phyloP scores from a whole-genome alignment of 2,113 vertebrate species.

The Coracopsis vasa region DNA sequence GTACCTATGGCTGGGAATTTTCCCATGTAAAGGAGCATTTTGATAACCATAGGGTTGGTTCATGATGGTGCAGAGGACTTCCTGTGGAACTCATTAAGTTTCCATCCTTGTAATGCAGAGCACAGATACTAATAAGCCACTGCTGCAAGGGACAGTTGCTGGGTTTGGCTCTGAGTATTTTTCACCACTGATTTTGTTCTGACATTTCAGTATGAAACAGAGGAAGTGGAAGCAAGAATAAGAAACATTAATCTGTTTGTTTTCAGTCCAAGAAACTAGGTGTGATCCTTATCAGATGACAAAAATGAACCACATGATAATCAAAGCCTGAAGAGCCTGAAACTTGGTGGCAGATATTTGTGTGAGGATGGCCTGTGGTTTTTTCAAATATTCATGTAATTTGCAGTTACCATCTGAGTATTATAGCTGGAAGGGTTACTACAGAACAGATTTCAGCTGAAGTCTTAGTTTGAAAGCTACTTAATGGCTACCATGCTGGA shows the following conservation, averaged over 20 bases:
- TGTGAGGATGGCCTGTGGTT: accelerated
- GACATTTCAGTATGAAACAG: background rate
- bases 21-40: background rate
- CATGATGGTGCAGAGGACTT: background rate
- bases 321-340: background rate
- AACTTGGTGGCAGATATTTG: background rate
- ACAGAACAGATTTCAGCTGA: background rate
- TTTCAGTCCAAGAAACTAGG: background rate
- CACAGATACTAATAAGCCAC: background rate
- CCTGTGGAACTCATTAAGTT: background rate
- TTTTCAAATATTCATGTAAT: background rate
- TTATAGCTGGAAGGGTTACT: background rate
- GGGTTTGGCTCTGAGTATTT: background rate
- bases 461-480: background rate
- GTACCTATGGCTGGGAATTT: background rate
- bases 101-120: background rate
- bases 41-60: background rate
- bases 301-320: background rate
- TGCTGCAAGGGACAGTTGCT: background rate
- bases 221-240: background rate
- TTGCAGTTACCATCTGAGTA: background rate
- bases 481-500: background rate
- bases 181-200: background rate
- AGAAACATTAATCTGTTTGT: background rate
- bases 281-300: background rate